Evolutionary conservation across 2,888 invertebrate species (phyloP), one percentile per base, ranked within the genome.

Genomic region (Lamproptera curius): DNA sequence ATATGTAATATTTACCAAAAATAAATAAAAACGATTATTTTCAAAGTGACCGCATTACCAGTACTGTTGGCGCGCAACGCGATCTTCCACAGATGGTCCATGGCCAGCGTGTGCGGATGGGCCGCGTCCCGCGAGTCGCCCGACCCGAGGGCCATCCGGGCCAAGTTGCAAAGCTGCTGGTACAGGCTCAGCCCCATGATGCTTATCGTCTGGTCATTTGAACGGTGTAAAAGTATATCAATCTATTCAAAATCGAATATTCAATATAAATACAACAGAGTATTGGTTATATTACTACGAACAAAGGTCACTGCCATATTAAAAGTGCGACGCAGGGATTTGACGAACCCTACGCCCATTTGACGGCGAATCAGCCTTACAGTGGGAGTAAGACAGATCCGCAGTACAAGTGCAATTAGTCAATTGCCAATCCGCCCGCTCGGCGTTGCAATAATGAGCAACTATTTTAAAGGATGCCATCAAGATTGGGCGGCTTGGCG

Each of bases 41-140:
- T n/a, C n/a, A n/a, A n/a, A 31, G 20, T 15, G 11, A 2, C 16
- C n/a, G n/a, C 38, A 41, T 57, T 62, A 92, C 92, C 92, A 46
- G 97, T 97, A 70, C 95, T 97, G 58, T 93, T 93, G 1, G 97
- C 97, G 57, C 95, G 89, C 2, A 98, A 86, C 0, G 97, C 97
- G 52, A 98, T 97, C 76, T 95, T 95, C 97, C 97, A 98, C 59
- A 97, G 86, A 63, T 97, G 96, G 76, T 96, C 95, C 95, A 97
- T 97, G 10, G 96, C 97, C 10, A 95, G 90, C 17, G 92, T 92
- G 61, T 88, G 88, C 0, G 88, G 87, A 46, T 87, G 87, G 10
- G 78, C 75, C 4, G 72, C 60, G 57, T 87, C 88, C 3, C 83
- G 70, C 1, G 77, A 67, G 76, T 93, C 93, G 1, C 85, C 82